Base-by-base conservation (phyloP, 2,797 vertebrate genomes). In the Hephaestus fuliginosus region DNA sequence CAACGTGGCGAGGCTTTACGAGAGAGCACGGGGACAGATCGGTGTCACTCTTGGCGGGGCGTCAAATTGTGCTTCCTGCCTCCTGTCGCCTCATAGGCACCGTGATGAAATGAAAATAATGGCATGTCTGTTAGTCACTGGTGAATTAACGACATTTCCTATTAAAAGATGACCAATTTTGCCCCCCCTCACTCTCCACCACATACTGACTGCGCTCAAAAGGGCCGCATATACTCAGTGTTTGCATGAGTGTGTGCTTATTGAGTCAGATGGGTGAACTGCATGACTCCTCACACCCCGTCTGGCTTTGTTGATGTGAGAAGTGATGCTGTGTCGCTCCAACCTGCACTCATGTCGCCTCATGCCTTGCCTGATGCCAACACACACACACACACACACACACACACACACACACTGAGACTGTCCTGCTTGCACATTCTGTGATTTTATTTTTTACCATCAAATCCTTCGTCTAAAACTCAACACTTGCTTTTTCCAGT, bases 241-340 rank as follows among this genome's bases (percentile, higher is more conserved):
- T 88, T 68, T 60, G 52, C 43, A 25, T 1, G 18, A 64, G 68
- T 46, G 36, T 49, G 70, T 75, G 76, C 63, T 68, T 57, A 73
- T 76, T 68, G 20, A 14, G 81, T 92, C 90, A 93, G 90, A 92
- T 89, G 85, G 88, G 80, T 82, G 78, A 90, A 84, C 90, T 36
- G 71, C 86, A 65, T 80, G 88, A 90, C 80, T 88, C 87, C 78
- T 89, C 88, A 81, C 85, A 88, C 89, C 72, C 75, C 15, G 70
- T 86, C 85, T 86, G 89, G 82, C 84, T 84, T 88, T 92, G 88
- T 89, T 92, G 86, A 90, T 73, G 87, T 92, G 91, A 80, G 88
- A 92, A 91, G 78, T 84, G 86, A 88, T 83, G 89, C 72, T 87
- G 83, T 56, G 86, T 85, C 51, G 44, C 81, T 82, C 62, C 73